phyloP scores from a whole-genome alignment of 2,797 vertebrate species.

The Acipenser ruthenus region DNA sequence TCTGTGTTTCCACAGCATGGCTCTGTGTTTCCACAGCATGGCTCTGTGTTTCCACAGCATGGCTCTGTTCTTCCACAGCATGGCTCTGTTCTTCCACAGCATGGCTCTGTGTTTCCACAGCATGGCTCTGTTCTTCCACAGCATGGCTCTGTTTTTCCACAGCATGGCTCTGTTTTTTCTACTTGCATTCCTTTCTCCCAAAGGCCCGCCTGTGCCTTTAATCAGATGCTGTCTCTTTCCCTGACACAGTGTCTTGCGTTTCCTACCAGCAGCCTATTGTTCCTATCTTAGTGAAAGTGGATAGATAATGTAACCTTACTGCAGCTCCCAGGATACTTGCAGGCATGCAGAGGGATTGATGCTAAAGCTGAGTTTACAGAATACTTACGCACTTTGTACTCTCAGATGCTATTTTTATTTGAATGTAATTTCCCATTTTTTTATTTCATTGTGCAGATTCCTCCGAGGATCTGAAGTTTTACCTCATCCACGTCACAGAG shows the following conservation, averaged over 20 bases:
- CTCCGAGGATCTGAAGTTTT: conserved; percentile 79
- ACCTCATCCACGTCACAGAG: conserved; percentile 88
- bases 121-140: not conserved
- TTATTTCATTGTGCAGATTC: conserved; percentile 50
- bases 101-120: not conserved
- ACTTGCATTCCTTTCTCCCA: not conserved
- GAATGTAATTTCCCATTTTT: conserved; percentile 1
- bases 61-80: not conserved
- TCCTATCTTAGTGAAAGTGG: not conserved
- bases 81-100: not conserved
- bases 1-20: not conserved
- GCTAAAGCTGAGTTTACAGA: not conserved
- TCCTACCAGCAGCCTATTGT: not conserved
- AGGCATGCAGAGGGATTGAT: not conserved
- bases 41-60: not conserved
- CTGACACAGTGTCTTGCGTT: not conserved
- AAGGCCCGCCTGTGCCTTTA: not conserved
- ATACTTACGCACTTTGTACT: not conserved
- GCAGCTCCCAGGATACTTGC: not conserved
- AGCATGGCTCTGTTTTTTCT: not conserved
- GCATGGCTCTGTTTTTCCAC: not conserved
- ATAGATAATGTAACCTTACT: not conserved
- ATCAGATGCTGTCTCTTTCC: too few species aligned
- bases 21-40: not conserved
- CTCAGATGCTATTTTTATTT: not conserved